Evolutionary conservation across 2,888 invertebrate genomes (phyloP), one percentile per base, ranked within the genome.

Genomic region (Glaucopsyche alexis): DNA sequence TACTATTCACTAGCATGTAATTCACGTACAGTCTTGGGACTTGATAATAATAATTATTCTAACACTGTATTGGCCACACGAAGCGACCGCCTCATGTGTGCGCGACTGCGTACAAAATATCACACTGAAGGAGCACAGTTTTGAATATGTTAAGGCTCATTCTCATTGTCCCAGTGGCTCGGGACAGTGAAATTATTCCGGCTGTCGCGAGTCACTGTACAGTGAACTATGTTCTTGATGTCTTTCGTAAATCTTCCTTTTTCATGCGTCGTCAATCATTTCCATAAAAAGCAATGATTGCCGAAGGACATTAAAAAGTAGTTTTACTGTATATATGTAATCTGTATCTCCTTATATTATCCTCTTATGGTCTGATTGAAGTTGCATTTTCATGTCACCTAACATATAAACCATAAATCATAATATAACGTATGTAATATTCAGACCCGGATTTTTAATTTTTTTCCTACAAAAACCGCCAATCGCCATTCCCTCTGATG

Each of bases 61-160:
- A 55, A 9, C 47, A 47, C 5, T 52, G 55, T 55, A 42, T 47
- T 47, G 29, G 29, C 60, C 29, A 38, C 29, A 60, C 9, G 29
- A 60, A 29, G 29, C 60, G 1, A 47, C 42, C 42, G 42, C 42
- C 42, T 42, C 16, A 60, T 60, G 6, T 45, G 45, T 19, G 19
- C 45, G 19, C 45, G 67, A 67, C 16, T 67, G 45, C 69, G 45
- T 67, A 69, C 19, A 49, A 69, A 69, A 69, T 69, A 69, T 69
- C 49, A 49, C 69, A 69, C 69, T 69, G 4, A 49, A 29, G 49
- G 14, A 47, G 69, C 29, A 60, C 55, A 60, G 11, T 13, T 29
- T 60, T 60, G 29, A 60, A 55, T 19, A 52, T 52, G 52, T 16
- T 52, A 52, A 29, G 60, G 29, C 60, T 29, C 60, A 60, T 11